Base-by-base conservation (phyloP, 2,797 vertebrate species). In the Emys orbicularis region DNA sequence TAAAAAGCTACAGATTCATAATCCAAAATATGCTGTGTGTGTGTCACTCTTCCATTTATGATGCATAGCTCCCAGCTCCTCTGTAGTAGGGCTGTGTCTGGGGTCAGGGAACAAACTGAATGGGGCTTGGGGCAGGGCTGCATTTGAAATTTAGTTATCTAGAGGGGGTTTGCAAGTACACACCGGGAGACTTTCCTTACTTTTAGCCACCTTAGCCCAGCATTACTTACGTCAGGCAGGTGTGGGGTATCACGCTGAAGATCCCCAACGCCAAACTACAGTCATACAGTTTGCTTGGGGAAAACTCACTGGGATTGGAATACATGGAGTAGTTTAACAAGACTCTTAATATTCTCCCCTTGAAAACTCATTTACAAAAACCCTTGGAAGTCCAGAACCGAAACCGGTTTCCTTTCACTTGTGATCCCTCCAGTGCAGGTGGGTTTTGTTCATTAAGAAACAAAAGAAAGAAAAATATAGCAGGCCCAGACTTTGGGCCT, bases 301-400 rank as follows among this genome's bases (percentile, higher is more conserved):
- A 94, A 57, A 57, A 31, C 59, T 90, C 81, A 81, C 16, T 59
- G 76, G 31, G n/a, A 59, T 72, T 88, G 87, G 56, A 92, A 50
- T 0, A 6, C 59, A 85, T 25, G 68, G 52, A 79, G 76, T 50
- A 68, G n/a, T n/a, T 59, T 80, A 5, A 83, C 81, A 61, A 91
- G 57, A 88, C 10, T 59, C 80, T 52, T 84, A 50, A 44, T 86
- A 92, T 91, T 84, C 84, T 96, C 92, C 25, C 88, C 84, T 85
- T 83, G 79, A 79, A 86, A 65, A 41, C 76, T 91, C 80, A 94
- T 86, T 94, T 86, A 90, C 91, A 91, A 37, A 82, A 95, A 6
- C 41, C 65, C 18, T 44, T 74, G 37, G 37, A 44, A 25, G 23
- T 74, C 25, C 68, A 74, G 68, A 44, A 23, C 37, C 6, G 47